These are phyloP conservation scores for Loriculus beryllinus DNA, from an alignment of 2,797 vertebrate species.

Conservation along the genomic window DNA sequence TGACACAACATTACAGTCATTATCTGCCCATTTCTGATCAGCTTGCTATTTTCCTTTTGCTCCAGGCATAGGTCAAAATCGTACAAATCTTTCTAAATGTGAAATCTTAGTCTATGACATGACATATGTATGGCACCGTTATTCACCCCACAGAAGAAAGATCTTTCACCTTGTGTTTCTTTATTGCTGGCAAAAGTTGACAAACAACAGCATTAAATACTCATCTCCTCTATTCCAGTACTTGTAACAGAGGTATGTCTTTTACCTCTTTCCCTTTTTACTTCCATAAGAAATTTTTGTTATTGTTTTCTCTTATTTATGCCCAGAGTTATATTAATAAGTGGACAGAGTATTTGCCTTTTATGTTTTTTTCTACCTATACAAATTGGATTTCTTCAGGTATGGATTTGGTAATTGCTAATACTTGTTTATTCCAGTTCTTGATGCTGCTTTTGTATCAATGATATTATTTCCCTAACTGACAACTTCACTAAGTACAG, in stretches of 20 bases:
- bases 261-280: not conserved
- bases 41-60: not conserved
- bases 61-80: not conserved
- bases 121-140: not conserved
- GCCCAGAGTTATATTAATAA: not conserved
- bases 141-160: rapidly evolving
- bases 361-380: not conserved
- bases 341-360: not conserved
- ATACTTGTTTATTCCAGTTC: not conserved
- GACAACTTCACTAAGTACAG: not conserved
- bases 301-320: not conserved
- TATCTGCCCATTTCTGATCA: not conserved
- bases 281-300: not conserved
- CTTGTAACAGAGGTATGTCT: not conserved
- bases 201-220: not conserved
- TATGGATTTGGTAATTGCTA: not conserved
- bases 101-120: not conserved
- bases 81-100: not conserved
- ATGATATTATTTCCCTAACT: not conserved
- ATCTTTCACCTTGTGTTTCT: not conserved
- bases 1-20: not conserved
- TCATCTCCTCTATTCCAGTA: not conserved
- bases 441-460: not conserved
- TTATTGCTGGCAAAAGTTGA: not conserved
- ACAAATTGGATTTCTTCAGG: not conserved